Base-by-base conservation (phyloP, 2,797 vertebrate species). In the Microctenopoma steveboyesi region DNA sequence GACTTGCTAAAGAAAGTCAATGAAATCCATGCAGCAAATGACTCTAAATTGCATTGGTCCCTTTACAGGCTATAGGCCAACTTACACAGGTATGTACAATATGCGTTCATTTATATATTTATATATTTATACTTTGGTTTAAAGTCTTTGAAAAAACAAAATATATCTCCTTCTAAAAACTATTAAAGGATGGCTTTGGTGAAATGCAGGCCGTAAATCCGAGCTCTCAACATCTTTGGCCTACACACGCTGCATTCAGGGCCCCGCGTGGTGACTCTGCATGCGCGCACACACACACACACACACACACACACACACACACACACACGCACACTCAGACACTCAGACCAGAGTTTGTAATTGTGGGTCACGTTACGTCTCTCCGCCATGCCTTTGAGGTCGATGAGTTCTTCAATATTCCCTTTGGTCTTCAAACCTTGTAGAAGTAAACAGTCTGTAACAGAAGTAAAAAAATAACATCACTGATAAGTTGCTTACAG, bases 391-490 rank as follows among this genome's bases (percentile, higher is more conserved):
- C 80, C 88, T 83, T 57, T 91, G 93, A 93, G 92, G 91, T 94
- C 87, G 71, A 86, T 78, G 88, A 85, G 88, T 94, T 92, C 90
- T 92, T 90, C 88, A 86, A 89, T 88, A 92, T 89, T 91, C 89
- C 91, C 89, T 86, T 92, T 89, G 83, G 76, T 92, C 88, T 92
- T 91, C 90, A 82, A 76, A 78, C 85, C 88, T 80, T 82, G 86
- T 87, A 81, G 85, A 92, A 91, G 91, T 92, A 92, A 94, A 94
- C 94, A 94, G 93, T 94, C 94, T 95, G 88, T 4, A 60, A 46
- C 2, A 58, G 48, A 61, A 22, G 15, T 28, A 8, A 74, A 53
- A 33, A 39, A 35, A 40, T 3, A 40, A 18, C 5, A 27, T 66
- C 49, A 70, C 16, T 69, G 37, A 50, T 39, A 7, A 46, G 5